Conservation (phyloP, 2,113 vertebrate species). For the Equus quagga region DNA sequence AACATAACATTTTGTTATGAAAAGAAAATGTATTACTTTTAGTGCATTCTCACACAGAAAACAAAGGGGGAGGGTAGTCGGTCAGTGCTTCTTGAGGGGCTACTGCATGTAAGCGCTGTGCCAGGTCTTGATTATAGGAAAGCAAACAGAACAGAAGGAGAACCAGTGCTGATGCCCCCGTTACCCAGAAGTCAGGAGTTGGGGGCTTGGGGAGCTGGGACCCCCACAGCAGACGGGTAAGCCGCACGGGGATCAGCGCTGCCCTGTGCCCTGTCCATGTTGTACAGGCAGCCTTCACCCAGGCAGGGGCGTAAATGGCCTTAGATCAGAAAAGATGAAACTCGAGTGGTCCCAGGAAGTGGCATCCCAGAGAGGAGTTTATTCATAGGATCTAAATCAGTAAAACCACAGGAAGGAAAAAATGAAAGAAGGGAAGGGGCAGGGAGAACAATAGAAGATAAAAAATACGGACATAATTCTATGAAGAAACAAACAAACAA, state of each 20-base stretch:
- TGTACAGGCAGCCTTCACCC: fast-evolving
- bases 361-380: fast-evolving
- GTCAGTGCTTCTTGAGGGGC: fast-evolving
- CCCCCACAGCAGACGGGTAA: fast-evolving
- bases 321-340: neutral
- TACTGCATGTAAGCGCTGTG: fast-evolving
- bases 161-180: fast-evolving
- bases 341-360: fast-evolving
- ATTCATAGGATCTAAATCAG: too few species aligned
- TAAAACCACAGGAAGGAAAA: too few species aligned
- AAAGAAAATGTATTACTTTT: neutral
- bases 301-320: neutral
- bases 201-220: fast-evolving
- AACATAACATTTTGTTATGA: too few species aligned
- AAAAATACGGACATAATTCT: too few species aligned
- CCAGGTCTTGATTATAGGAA: neutral
- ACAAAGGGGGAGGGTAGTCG: too few species aligned
- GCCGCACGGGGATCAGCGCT: fast-evolving
- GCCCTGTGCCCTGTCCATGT: fast-evolving
- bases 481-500: neutral
- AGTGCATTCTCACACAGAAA: neutral
- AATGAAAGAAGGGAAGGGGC: fast-evolving
- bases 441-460: too few species aligned
- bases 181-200: fast-evolving
- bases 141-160: neutral